phyloP scores from a whole-genome alignment of 1,140 invertebrate species.

The Camponotus vicinus region DNA sequence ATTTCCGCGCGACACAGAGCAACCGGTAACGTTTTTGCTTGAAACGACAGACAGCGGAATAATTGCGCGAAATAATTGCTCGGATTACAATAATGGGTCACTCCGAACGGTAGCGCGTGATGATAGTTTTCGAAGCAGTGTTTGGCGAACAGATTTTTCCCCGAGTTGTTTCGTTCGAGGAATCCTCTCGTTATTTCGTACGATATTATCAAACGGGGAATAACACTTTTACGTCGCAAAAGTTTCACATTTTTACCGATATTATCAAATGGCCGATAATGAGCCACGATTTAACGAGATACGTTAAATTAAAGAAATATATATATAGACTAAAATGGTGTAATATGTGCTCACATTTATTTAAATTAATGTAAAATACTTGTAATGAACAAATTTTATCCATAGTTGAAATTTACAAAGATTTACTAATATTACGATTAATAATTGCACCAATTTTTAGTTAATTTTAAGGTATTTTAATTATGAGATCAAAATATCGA shows the following conservation, averaged over 20 bases:
- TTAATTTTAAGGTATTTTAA: too few relatives aligned
- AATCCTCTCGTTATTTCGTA: constrained; percentile 36
- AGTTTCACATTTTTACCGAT: constrained; percentile 24
- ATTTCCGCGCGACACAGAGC: constrained; percentile 47
- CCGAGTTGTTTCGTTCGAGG: constrained; percentile 22
- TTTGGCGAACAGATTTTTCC: constrained; percentile 27
- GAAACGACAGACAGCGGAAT: constrained; percentile 53
- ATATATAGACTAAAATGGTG: too few relatives aligned
- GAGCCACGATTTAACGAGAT: constrained; percentile 1
- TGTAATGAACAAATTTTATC: too few relatives aligned
- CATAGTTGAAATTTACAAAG: too few relatives aligned
- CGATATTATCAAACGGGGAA: constrained; percentile 40
- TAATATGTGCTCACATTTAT: too few relatives aligned
- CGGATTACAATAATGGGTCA: constrained; percentile 60
- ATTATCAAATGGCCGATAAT: constrained; percentile 31
- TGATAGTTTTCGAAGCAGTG: constrained; percentile 38
- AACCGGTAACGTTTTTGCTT: constrained; percentile 44
- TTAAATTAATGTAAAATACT: too few relatives aligned
- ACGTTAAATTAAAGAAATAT: constrained; percentile 1
- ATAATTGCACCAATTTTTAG: too few relatives aligned
- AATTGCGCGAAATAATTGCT: constrained; percentile 60
- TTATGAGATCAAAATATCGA: too few relatives aligned
- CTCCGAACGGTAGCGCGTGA: constrained; percentile 57
- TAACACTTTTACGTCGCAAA: not conserved
- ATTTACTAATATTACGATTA: too few relatives aligned